Conservation (phyloP, 2,888 invertebrate species). For the Strigamia transsilvanica region DNA sequence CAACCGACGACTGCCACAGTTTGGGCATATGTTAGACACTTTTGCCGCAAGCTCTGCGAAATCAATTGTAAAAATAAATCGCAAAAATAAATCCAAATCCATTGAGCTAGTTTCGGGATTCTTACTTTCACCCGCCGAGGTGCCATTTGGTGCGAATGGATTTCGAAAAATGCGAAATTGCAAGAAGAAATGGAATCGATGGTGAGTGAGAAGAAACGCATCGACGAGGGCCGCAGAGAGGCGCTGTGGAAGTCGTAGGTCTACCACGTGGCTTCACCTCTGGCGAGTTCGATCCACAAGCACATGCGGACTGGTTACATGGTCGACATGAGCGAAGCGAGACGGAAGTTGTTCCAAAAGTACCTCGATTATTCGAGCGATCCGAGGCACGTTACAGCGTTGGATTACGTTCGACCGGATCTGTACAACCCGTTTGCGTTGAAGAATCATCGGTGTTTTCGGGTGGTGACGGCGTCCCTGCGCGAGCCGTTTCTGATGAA, state of each 20-base stretch:
- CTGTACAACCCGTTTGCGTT: background rate
- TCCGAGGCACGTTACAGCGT: background rate
- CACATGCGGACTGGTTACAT: background rate
- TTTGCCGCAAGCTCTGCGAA: too few species aligned
- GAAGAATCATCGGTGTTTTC: background rate
- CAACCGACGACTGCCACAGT: too few species aligned
- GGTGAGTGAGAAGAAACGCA: too few species aligned
- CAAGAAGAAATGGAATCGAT: too few species aligned
- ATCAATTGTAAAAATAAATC: too few species aligned
- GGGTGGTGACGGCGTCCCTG: background rate
- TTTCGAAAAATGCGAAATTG: too few species aligned
- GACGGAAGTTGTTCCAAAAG: background rate
- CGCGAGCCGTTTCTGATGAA: background rate
- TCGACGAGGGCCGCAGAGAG: background rate
- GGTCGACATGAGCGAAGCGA: background rate
- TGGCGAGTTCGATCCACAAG: background rate
- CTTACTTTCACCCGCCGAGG: too few species aligned
- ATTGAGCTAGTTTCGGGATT: too few species aligned
- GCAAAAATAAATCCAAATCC: too few species aligned
- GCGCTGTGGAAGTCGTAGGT: background rate
- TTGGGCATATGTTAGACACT: too few species aligned
- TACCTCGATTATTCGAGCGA: background rate
- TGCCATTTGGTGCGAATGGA: too few species aligned
- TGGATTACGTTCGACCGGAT: background rate
- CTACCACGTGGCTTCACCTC: background rate